Base-by-base conservation (phyloP, 2,888 invertebrate species). In the Eurytoma californica region DNA sequence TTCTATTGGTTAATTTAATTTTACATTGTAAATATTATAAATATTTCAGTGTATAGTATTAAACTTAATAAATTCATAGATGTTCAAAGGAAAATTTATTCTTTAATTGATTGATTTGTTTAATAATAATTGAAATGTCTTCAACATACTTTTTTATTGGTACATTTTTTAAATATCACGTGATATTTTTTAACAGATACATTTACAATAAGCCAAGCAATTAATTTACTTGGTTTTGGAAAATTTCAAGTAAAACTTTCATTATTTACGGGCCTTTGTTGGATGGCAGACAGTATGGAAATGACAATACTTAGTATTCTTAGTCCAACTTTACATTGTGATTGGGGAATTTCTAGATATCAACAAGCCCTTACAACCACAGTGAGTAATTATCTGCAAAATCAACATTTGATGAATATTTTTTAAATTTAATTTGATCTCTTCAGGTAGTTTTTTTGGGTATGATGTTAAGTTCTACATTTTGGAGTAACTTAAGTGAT, bases 201-300 rank as follows among this genome's bases (percentile, higher is more conserved):
- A 55, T 96, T 95, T 87, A 96, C 96, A 12, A 95, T 96, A 7
- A 94, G 95, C 69, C 96, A 96, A 91, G 96, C 96, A 55, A 96
- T 97, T 24, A 96, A 96, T 91, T 94, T 95, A 0, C 92, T 96
- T 63, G 97, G 97, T 1, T 97, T 97, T 90, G 97, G 97, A 53
- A 96, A 95, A 93, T 97, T 97, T 88, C 97, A 97, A 94, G 95
- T 96, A 0, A 96, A 96, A 88, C 89, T 97, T 65, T 96, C 96
- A 0, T 91, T 96, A 20, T 95, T 95, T 86, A 96, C 96, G 20
- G 97, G 97, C 0, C 91, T 96, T 0, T 96, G 96, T 88, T 96
- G 97, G 98, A 98, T 98, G 97, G 97, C 98, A 0, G 98, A 98
- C 90, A 97, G 97, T 75, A 98, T 98, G 98, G 98, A 98, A 91